Percentiles rank a stretch among this genome's conserved stretches.
These are phyloP conservation scores for Syritta pipiens DNA, from an alignment of 2,888 invertebrate species.

Conservation along the genomic window DNA sequence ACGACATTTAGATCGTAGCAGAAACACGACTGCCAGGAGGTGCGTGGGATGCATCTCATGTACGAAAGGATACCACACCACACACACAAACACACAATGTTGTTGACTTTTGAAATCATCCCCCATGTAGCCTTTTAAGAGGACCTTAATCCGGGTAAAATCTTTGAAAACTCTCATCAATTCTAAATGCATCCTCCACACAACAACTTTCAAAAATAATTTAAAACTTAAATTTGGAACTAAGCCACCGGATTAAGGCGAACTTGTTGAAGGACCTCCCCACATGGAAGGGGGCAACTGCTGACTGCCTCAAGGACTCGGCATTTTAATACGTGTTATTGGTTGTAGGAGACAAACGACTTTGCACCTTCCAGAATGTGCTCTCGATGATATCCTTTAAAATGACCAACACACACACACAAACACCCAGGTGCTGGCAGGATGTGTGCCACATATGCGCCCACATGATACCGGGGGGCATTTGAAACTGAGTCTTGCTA, in stretches of 20 bases:
- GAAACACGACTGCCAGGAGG: not conserved
- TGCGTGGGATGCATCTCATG: not conserved
- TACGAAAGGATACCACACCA: too few species aligned
- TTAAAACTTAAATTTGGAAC: conserved; percentile 10
- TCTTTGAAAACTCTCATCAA: not conserved
- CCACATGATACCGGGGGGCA: conserved; percentile 46
- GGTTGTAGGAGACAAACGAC: conserved; percentile 43
- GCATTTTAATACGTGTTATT: conserved; percentile 50
- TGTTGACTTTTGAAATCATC: not conserved
- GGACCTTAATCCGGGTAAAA: not conserved
- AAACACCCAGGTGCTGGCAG: not conserved
- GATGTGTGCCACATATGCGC: conserved; percentile 37
- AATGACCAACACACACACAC: conserved; percentile 8
- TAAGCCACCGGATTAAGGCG: conserved; percentile 18
- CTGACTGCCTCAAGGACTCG: conserved; percentile 9
- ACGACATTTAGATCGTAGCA: not conserved
- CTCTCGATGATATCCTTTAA: conserved; percentile 27
- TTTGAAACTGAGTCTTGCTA: conserved; percentile 34
- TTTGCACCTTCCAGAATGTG: conserved; percentile 27
- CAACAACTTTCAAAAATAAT: conserved; percentile 20
- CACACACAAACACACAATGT: too few species aligned
- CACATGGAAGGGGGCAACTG: not conserved
- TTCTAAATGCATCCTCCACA: not conserved
- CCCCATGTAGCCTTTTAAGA: not conserved
- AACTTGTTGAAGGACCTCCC: conserved; percentile 3